Percentiles rank a stretch among this genome's conserved stretches.
These are phyloP conservation scores for Hirtodrosophila alboralis DNA, from an alignment of 2,888 invertebrate species.

Conservation along the genomic window DNA sequence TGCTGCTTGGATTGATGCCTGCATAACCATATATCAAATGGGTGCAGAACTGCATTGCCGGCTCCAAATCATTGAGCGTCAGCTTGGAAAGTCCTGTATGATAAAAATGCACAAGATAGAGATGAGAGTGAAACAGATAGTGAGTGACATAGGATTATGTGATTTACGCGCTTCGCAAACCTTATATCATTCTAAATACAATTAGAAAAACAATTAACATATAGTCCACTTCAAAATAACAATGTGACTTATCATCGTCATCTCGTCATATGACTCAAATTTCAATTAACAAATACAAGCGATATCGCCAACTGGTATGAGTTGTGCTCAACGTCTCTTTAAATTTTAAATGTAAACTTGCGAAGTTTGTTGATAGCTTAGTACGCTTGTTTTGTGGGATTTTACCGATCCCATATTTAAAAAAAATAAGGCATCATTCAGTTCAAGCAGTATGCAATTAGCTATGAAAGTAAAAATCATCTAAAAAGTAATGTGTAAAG, in stretches of 20 bases:
- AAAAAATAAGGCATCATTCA: slow-evolving; percentile 28
- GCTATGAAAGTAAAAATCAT: slow-evolving; percentile 50
- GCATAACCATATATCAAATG: slow-evolving; percentile 92
- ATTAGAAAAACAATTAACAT: too few relatives aligned
- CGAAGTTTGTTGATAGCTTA: slow-evolving; percentile 19
- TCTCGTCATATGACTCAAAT: slow-evolving; percentile 40
- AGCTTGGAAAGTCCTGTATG: slow-evolving; percentile 93
- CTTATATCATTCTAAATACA: too few relatives aligned
- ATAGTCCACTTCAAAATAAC: slow-evolving; percentile 29
- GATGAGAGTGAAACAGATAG: slow-evolving; percentile 15
- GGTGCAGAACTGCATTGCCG: slow-evolving; percentile 90
- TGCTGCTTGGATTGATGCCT: slow-evolving; percentile 88
- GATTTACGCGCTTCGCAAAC: too few relatives aligned
- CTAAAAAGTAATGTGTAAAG: slow-evolving; percentile 29
- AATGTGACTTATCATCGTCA: slow-evolving; percentile 23
- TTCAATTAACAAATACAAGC: slow-evolving; percentile 48
- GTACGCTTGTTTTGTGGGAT: slow-evolving; percentile 41
- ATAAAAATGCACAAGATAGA: too few relatives aligned
- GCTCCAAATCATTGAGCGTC: slow-evolving; percentile 88
- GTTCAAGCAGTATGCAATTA: slow-evolving; percentile 24
- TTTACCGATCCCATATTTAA: slow-evolving; percentile 7
- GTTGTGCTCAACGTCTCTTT: slow-evolving; percentile 7
- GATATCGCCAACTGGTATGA: slow-evolving; percentile 23
- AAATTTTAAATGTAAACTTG: slow-evolving; percentile 24
- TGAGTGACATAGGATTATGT: slow-evolving; percentile 32